These are phyloP conservation scores for Pygoscelis adeliae DNA, from an alignment of 2,113 vertebrate genomes.

Conservation along the genomic window DNA sequence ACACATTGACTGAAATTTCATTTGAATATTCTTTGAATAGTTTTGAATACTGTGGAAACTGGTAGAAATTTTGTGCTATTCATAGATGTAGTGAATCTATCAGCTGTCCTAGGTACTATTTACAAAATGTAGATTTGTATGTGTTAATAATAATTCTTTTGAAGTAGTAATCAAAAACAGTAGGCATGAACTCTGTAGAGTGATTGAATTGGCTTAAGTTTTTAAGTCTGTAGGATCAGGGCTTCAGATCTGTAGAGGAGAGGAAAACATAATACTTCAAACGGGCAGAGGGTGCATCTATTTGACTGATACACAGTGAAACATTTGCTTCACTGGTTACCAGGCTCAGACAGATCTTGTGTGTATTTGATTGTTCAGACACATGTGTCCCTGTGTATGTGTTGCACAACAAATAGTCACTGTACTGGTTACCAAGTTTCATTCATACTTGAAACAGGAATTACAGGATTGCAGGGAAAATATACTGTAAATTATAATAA, in stretches of 20 bases:
- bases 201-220: neutral
- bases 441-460: neutral
- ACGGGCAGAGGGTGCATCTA: neutral
- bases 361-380: neutral
- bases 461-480: neutral
- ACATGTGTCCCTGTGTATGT: fast-evolving
- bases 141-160: neutral
- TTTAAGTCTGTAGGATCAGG: neutral
- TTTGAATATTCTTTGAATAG: neutral
- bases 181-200: neutral
- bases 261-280: neutral
- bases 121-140: neutral
- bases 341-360: neutral
- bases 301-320: neutral
- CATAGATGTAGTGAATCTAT: fast-evolving
- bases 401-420: neutral
- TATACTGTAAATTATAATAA: neutral
- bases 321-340: neutral
- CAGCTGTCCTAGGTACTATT: neutral
- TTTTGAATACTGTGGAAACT: neutral
- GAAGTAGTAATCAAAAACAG: neutral
- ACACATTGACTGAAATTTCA: neutral
- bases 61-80: neutral
- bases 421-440: neutral
- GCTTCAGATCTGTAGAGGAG: neutral